phyloP scores from a whole-genome alignment of 2,113 vertebrate species.

The Mixornis gularis region DNA sequence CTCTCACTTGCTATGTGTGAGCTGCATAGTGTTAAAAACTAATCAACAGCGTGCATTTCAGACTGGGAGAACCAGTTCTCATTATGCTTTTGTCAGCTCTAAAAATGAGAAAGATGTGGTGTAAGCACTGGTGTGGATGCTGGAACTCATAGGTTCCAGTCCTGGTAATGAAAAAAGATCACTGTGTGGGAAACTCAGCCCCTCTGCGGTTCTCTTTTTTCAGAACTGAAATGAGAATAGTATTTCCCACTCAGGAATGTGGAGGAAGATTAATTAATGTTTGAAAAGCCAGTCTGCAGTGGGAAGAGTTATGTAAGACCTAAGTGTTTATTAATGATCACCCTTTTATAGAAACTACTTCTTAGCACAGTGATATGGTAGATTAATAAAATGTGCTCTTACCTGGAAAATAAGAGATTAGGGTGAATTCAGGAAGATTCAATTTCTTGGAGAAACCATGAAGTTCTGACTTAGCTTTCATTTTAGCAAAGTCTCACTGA shows the following conservation, averaged over 20 bases:
- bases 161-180: conserved; percentile 11
- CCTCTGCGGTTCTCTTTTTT: background rate
- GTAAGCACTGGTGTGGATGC: background rate
- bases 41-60: background rate
- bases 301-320: conserved; percentile 29
- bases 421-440: background rate
- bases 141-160: background rate
- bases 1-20: background rate
- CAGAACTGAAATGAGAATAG: conserved; percentile 13
- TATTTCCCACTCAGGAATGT: conserved; percentile 15
- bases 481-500: background rate
- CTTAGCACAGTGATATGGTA: background rate
- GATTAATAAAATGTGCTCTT: conserved; percentile 24
- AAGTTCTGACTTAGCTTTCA: conserved; percentile 1
- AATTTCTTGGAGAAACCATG: background rate
- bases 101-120: background rate
- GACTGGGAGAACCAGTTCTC: conserved; percentile 26
- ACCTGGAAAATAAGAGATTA: background rate
- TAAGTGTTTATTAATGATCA: conserved; percentile 15
- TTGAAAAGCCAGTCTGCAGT: conserved; percentile 42
- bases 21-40: background rate
- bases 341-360: conserved; percentile 16
- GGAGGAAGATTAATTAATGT: conserved; percentile 38
- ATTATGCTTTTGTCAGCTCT: conserved; percentile 2
- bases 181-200: background rate